Percentiles rank a stretch among this genome's conserved stretches.
phyloP scores from a whole-genome alignment of 1,140 invertebrate species.

The Aphaenogaster floridana region DNA sequence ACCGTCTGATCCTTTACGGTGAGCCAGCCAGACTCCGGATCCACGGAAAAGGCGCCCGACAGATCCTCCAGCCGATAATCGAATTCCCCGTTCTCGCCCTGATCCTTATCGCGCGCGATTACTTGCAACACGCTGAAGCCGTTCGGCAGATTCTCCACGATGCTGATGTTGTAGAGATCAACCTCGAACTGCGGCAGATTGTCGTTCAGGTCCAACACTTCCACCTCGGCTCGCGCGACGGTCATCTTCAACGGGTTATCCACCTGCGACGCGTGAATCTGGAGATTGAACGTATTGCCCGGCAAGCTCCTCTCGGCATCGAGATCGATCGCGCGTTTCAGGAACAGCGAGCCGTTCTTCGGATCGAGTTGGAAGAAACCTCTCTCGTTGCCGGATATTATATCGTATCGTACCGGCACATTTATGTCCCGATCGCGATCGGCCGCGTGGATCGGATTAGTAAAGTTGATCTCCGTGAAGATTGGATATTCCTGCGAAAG shows the following conservation, averaged over 20 bases:
- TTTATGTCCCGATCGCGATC: slow-evolving; percentile 92
- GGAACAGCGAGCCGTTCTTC: slow-evolving; percentile 91
- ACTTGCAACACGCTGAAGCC: slow-evolving; percentile 90
- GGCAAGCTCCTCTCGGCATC: slow-evolving; percentile 90
- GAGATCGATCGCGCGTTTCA: slow-evolving; percentile 93
- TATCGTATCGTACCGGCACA: slow-evolving; percentile 90
- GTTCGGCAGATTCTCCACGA: slow-evolving; percentile 96
- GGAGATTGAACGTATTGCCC: slow-evolving; percentile 92
- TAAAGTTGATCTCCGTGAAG: slow-evolving; percentile 90
- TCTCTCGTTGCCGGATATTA: slow-evolving; percentile 92
- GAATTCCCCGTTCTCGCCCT: slow-evolving; percentile 95
- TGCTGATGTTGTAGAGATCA: slow-evolving; percentile 96
- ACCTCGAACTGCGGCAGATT: slow-evolving; percentile 95
- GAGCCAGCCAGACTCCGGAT: slow-evolving; percentile 93
- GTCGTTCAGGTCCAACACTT: slow-evolving; percentile 94
- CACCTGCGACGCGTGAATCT: slow-evolving; percentile 92
- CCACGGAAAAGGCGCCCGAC: slow-evolving; percentile 92
- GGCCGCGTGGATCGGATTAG: slow-evolving; percentile 91
- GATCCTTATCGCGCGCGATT: slow-evolving; percentile 92
- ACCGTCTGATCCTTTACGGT: slow-evolving; percentile 93
- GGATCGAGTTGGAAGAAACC: slow-evolving; percentile 91
- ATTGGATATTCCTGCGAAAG: slow-evolving; percentile 89
- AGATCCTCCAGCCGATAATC: slow-evolving; percentile 92
- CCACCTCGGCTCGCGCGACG: slow-evolving; percentile 91
- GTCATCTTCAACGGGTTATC: slow-evolving; percentile 93